phyloP scores from a whole-genome alignment of 2,797 vertebrate species.

The Rousettus madagascariensis region DNA sequence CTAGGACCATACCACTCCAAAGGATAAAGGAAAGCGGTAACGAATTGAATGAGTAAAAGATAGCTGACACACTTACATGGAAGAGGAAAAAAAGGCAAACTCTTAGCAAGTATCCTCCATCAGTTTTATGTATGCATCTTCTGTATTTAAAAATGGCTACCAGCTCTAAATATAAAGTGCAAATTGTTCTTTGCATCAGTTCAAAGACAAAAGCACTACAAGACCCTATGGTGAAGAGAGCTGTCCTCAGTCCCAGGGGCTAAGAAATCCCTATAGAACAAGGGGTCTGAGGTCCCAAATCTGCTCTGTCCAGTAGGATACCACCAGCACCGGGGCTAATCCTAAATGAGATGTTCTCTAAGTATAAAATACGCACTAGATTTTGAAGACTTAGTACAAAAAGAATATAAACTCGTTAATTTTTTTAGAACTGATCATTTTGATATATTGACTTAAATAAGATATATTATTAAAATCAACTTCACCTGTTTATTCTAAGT shows the following conservation, averaged over 20 bases:
- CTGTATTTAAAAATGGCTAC: neutral
- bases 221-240: neutral
- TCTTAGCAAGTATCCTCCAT: constrained; percentile 38
- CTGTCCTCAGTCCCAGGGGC: too few species aligned
- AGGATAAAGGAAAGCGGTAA: constrained; percentile 60
- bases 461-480: neutral
- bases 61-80: constrained; percentile 62
- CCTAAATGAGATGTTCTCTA: neutral
- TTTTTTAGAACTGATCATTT: neutral
- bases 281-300: neutral
- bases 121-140: constrained; percentile 68
- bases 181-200: neutral
- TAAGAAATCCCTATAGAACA: rapidly evolving
- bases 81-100: constrained; percentile 58
- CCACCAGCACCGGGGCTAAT: neutral
- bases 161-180: neutral
- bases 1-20: neutral
- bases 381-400: constrained; percentile 8
- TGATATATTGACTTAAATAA: neutral
- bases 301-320: neutral
- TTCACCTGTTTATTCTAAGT: neutral
- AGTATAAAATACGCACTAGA: neutral
- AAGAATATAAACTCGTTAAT: neutral
- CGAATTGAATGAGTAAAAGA: constrained; percentile 74
- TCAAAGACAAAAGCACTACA: neutral